Evolutionary conservation across 30 jellyfish, hydroid and myxozoan species (phyloP).

Genomic region (Hydra vulgaris): DNA sequence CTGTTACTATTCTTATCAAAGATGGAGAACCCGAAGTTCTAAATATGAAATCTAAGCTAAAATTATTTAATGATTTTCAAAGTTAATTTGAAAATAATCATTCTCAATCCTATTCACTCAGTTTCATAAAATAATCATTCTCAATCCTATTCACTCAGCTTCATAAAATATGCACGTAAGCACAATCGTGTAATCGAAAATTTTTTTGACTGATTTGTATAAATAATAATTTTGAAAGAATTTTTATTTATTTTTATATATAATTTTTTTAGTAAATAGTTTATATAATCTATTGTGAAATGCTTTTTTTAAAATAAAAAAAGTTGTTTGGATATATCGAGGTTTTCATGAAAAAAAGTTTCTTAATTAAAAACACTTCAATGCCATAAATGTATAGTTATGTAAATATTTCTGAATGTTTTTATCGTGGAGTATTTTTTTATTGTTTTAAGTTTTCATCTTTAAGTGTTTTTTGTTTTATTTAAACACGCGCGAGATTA

Average conservation of each 20-base stretch:
- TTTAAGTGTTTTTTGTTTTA: too few species aligned
- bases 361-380: too few species aligned
- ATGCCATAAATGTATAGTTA: too few species aligned
- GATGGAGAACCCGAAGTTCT: conserved; percentile 67
- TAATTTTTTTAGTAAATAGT: neutral
- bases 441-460: too few species aligned
- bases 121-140: neutral
- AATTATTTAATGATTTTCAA: conserved; percentile 46
- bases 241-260: too few species aligned
- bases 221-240: neutral
- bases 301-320: too few species aligned
- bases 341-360: too few species aligned
- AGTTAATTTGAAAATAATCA: neutral
- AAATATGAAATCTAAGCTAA: conserved; percentile 66
- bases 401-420: too few species aligned
- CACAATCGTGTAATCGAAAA: neutral
- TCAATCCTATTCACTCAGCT: neutral
- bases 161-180: neutral
- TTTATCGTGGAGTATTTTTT: too few species aligned
- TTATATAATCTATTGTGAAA: neutral
- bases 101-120: neutral
- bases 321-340: too few species aligned
- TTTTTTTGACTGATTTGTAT: neutral
- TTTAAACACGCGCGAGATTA: too few species aligned
- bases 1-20: conserved; percentile 12